phyloP scores from a whole-genome alignment of 1,140 invertebrate genomes.

The Melipona quadrifasciata region DNA sequence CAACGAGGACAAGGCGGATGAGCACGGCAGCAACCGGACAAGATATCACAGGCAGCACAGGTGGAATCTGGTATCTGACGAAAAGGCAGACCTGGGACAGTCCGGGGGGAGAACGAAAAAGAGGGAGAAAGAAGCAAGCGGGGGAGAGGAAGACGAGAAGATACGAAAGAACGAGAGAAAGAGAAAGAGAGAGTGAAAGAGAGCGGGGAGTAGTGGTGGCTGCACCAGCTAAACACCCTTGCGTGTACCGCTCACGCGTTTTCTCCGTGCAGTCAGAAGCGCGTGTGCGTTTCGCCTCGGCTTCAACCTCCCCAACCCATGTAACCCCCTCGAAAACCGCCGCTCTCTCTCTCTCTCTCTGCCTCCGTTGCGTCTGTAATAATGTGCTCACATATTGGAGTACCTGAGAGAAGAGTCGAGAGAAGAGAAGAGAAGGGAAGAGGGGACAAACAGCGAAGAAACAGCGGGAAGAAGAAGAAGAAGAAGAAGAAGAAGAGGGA shows the following conservation, averaged over 20 bases:
- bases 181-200: not conserved
- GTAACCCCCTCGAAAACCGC: conserved; percentile 33
- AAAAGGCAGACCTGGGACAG: conserved; percentile 48
- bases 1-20: conserved; percentile 60
- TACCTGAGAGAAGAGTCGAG: conserved; percentile 54
- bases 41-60: conserved; percentile 66
- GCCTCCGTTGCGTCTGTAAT: conserved; percentile 59
- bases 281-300: conserved; percentile 62
- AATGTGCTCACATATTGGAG: conserved; percentile 72
- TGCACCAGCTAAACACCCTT: conserved; percentile 78
- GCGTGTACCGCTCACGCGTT: conserved; percentile 71
- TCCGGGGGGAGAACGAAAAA: conserved; percentile 5
- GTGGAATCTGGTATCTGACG: conserved; percentile 72
- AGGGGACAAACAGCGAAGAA: conserved; percentile 10
- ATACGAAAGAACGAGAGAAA: not conserved
- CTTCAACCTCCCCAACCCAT: conserved; percentile 30
- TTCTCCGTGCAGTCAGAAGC: conserved; percentile 63
- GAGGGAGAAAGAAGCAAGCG: not conserved
- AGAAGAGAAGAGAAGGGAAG: conserved; percentile 15
- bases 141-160: not conserved
- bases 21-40: conserved; percentile 62
- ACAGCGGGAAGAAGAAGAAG: conserved; percentile 3
- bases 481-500: not conserved
- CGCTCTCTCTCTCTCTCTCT: not conserved
- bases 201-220: conserved; percentile 45